Evolutionary conservation across 2,888 invertebrate genomes (phyloP), one percentile per base, ranked within the genome.

Genomic region (Coremacera marginata): DNA sequence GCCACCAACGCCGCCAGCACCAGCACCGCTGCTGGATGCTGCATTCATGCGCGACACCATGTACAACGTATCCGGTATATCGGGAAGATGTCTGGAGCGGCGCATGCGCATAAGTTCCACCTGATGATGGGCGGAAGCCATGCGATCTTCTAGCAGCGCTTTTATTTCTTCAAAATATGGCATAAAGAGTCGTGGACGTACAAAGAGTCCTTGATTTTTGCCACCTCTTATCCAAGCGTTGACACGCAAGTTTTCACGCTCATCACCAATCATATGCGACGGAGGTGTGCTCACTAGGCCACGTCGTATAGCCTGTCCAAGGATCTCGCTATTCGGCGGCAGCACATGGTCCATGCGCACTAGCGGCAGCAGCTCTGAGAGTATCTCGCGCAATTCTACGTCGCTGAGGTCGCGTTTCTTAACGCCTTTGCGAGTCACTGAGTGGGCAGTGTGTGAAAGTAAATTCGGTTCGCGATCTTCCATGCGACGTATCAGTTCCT

Each of bases 151-250:
- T 72, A 97, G 91, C 82, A 96, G 90, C 75, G 93, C 92, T 92
- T 97, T 98, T 14, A 96, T 93, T 91, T 98, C 98, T 88, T 98
- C 98, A 84, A 96, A 95, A 89, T 98, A 98, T 55, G 98, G 98
- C 92, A 96, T 94, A 90, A 98, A 98, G 80, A 97, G 93, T 63
- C 98, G 91, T 71, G 98, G 97, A 82, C 96, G 93, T 7, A 96
- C 94, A 87, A 93, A 93, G 14, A 95, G 90, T 76, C 95, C 95
- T 84, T 93, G 93, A 83, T 91, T 91, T 84, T 93, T 93, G 16
- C 92, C 92, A 71, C 94, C 92, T 25, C 94, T 92, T 80, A 95
- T 94, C 96, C 96, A 96, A 57, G 95, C 95, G 87, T 94, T 94
- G 80, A 93, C 91, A 71, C 93, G 90, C 65, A 93, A 87, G 87